Percentiles rank a stretch among this genome's conserved stretches.
Evolutionary conservation across 2,113 vertebrate species (phyloP).

Genomic region (Ceyx melanurus): DNA sequence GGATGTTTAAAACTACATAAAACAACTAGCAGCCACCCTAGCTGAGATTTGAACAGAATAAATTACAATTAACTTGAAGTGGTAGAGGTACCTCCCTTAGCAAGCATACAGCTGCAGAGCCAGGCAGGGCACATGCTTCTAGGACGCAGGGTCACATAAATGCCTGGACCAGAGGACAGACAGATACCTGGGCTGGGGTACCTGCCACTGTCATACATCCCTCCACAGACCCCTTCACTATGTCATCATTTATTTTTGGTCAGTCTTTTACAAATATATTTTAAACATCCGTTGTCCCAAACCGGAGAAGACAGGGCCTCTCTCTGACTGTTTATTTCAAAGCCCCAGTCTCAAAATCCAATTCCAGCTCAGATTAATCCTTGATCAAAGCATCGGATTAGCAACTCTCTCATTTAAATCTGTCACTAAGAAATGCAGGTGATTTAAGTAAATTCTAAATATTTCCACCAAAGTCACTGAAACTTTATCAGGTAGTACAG

Average conservation of each 20-base stretch:
- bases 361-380: conserved; percentile 61
- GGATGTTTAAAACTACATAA: not conserved
- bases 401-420: conserved; percentile 37
- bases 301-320: not conserved
- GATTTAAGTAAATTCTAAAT: conserved; percentile 16
- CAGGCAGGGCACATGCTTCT: not conserved
- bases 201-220: not conserved
- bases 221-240: not conserved
- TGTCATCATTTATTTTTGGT: not conserved
- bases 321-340: not conserved
- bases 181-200: not conserved
- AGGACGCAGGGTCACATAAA: not conserved
- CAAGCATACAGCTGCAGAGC: not conserved
- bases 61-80: not conserved
- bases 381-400: conserved; percentile 71
- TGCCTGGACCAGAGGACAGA: not conserved
- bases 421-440: conserved; percentile 35
- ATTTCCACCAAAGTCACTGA: not conserved
- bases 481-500: not conserved
- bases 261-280: not conserved
- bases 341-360: conserved; percentile 19
- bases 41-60: not conserved
- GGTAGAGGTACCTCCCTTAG: not conserved
- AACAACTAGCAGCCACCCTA: not conserved
- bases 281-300: not conserved